Evolutionary conservation across 1,140 invertebrate genomes (phyloP).

Genomic region (Pomacea maculata): DNA sequence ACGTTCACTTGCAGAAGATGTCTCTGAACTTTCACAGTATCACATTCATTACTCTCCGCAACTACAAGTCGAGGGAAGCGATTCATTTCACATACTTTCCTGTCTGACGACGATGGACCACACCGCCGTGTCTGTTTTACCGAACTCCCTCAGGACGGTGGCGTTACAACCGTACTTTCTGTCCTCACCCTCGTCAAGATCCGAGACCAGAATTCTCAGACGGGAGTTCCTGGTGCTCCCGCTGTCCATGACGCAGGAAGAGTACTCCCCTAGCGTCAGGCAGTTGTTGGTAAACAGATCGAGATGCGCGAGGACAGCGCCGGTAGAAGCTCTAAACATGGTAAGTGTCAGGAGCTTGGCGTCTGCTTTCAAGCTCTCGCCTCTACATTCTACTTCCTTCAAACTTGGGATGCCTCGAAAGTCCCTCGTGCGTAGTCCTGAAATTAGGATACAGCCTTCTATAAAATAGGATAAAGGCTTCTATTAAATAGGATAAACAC

Average conservation of each 20-base stretch:
- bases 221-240: neutral
- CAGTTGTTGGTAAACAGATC: constrained; percentile 12
- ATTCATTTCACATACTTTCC: neutral
- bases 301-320: constrained; percentile 1
- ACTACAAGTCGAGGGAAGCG: no score
- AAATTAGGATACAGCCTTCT: neutral
- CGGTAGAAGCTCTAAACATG: neutral
- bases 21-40: no score
- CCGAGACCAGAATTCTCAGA: neutral
- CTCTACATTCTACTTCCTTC: constrained; percentile 20
- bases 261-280: constrained; percentile 14
- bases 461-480: no score
- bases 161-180: constrained; percentile 11
- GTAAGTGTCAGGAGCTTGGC: constrained; percentile 7
- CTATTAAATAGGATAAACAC: no score
- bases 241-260: constrained; percentile 14
- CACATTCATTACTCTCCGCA: no score
- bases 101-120: neutral
- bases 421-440: constrained; percentile 8
- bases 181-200: constrained; percentile 11
- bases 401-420: constrained; percentile 16
- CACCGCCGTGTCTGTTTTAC: neutral
- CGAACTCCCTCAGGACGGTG: neutral
- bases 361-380: constrained; percentile 9
- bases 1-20: no score